Base-by-base conservation (phyloP, 2,113 vertebrate species). In the Aplodontia rufa region DNA sequence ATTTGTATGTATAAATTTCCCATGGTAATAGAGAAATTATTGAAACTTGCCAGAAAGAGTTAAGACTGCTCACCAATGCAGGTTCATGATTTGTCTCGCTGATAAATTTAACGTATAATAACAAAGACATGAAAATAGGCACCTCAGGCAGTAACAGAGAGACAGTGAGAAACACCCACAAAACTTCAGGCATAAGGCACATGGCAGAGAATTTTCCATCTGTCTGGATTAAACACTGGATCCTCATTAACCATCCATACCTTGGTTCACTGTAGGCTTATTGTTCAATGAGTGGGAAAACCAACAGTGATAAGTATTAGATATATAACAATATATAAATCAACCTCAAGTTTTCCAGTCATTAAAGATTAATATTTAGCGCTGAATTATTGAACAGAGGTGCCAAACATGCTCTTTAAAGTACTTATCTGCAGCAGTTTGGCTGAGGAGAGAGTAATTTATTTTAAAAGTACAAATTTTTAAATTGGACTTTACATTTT, bases 241-340 rank as follows among this genome's bases (percentile, higher is more conserved):
- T 35, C 55, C 51, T 93, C 66, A 28, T 22, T 85, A 85, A 51
- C 19, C 24, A 94, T n/a, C 13, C 53, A 10, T 45, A 83, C 10
- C 47, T 74, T 66, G 64, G 51, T 47, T 81, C 26, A 42, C 0
- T 51, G n/a, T 7, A 60, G 32, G 13, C 5, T 26, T 62, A 22
- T 68, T 76, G 7, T 72, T 80, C 71, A 94, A 42, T 71, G 68
- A 93, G 17, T 7, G 2, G 11, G 19, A 47, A 96, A 87, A 83
- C 30, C 11, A 82, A 68, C 4, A 87, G 28, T 45, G 9, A 37
- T 76, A 84, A 82, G 5, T 58, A 84, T 74, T 66, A 17, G 78
- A 79, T 45, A 91, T 37, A 64, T 3, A n/a, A 75, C 26, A 92
- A 95, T 66, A 49, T 80, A 95, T 94, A 96, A 78, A 68, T 79